phyloP scores from a whole-genome alignment of 2,797 vertebrate genomes.

The Steatocranus sp. region DNA sequence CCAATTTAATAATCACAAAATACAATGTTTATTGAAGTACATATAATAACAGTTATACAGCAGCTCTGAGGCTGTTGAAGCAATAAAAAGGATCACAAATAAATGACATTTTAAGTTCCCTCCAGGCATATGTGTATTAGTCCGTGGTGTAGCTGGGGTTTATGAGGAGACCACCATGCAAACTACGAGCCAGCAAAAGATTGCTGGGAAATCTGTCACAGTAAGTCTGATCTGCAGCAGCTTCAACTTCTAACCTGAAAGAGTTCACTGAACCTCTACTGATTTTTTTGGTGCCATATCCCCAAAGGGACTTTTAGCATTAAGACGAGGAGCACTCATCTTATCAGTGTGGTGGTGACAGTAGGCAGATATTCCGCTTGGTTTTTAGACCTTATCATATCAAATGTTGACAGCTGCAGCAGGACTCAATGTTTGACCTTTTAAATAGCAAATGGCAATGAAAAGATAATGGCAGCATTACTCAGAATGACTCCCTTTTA shows the following conservation, averaged over 20 bases:
- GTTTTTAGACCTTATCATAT: not conserved
- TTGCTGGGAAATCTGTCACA: not conserved
- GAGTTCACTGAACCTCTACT: not conserved
- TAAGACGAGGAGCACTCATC: not conserved
- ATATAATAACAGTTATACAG: not conserved
- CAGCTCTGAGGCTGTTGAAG: not conserved
- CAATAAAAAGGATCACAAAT: not conserved
- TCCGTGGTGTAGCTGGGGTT: not conserved
- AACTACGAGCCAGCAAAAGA: rapidly evolving
- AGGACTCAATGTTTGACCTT: not conserved
- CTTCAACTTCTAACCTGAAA: not conserved
- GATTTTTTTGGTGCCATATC: not conserved
- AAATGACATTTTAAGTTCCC: not conserved
- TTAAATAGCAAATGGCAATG: not conserved
- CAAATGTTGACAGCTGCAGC: not conserved
- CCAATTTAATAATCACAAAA: not conserved
- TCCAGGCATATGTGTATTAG: not conserved
- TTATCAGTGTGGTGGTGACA: not conserved
- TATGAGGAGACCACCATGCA: not conserved
- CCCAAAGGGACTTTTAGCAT: not conserved
- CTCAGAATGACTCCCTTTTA: not conserved
- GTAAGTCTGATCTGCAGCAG: not conserved
- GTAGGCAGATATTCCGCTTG: not conserved
- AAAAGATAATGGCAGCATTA: not conserved
- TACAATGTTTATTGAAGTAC: not conserved